Conservation (phyloP, 2,797 vertebrate species). For the Holocentrus rufus region DNA sequence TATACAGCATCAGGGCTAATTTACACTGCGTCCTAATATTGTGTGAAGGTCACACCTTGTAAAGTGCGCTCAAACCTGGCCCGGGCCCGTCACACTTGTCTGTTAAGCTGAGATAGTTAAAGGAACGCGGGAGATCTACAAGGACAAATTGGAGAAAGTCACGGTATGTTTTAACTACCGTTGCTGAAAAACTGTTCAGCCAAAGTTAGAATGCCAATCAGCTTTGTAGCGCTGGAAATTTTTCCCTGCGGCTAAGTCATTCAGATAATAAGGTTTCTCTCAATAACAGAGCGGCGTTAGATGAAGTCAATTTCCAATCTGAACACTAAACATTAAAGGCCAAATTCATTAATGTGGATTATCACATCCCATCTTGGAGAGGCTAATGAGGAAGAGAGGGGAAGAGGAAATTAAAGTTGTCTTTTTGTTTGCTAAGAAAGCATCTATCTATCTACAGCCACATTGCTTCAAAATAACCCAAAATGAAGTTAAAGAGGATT, state of each 20-base stretch:
- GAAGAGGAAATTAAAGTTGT: conserved; percentile 28
- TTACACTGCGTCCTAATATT: neutral
- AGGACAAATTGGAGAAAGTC: conserved; percentile 42
- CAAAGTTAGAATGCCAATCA: conserved; percentile 50
- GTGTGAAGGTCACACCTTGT: conserved; percentile 35
- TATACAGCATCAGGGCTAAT: conserved; percentile 11
- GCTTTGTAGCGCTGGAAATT: neutral
- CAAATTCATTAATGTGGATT: conserved; percentile 69
- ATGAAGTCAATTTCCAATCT: conserved; percentile 65
- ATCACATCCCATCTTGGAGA: conserved; percentile 47
- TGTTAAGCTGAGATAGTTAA: conserved; percentile 22
- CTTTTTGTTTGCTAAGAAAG: conserved; percentile 23
- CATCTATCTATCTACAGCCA: conserved; percentile 13
- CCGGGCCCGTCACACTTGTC: conserved; percentile 19
- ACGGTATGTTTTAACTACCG: conserved; percentile 29
- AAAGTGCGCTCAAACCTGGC: conserved; percentile 32
- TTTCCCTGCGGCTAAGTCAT: conserved; percentile 49
- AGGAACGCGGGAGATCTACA: conserved; percentile 39
- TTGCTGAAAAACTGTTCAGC: conserved; percentile 44
- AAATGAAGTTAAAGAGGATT: neutral
- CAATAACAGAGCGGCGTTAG: conserved; percentile 42
- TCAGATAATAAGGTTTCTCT: conserved; percentile 64
- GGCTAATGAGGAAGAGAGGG: conserved; percentile 58
- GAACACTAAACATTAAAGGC: conserved; percentile 64
- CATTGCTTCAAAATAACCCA: neutral